phyloP scores from a whole-genome alignment of 2,888 invertebrate species.

The Erebia ligea region DNA sequence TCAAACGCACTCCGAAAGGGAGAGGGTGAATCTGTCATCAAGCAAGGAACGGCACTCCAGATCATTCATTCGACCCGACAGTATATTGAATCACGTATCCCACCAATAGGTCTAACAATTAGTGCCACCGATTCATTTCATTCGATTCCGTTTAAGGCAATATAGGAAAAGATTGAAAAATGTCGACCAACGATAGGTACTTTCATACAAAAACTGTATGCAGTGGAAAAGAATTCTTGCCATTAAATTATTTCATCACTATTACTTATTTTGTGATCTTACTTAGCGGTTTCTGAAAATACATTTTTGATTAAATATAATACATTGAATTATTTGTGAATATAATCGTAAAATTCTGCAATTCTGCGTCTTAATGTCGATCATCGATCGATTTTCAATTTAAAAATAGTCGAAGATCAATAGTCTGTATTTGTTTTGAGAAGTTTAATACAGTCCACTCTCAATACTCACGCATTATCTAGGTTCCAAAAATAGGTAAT shows the following conservation, averaged over 20 bases:
- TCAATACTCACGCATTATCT: neutral
- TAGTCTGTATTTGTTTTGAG: slow-evolving; percentile 15
- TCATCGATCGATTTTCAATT: slow-evolving; percentile 3
- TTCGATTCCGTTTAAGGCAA: slow-evolving; percentile 9
- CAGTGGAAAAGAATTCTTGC: too few relatives aligned
- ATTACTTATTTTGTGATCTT: too few relatives aligned
- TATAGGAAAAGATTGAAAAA: too few relatives aligned
- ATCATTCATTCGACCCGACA: slow-evolving; percentile 58
- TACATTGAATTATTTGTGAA: too few relatives aligned
- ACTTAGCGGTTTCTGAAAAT: too few relatives aligned
- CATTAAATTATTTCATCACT: too few relatives aligned
- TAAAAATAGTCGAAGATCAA: slow-evolving; percentile 17
- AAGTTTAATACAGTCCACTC: slow-evolving; percentile 14
- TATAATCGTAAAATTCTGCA: neutral
- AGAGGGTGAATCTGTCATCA: slow-evolving; percentile 61
- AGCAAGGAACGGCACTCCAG: slow-evolving; percentile 50
- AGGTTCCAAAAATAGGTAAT: slow-evolving; percentile 1
- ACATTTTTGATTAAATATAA: too few relatives aligned
- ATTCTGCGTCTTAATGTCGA: neutral
- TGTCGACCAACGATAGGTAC: too few relatives aligned
- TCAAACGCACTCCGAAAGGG: slow-evolving; percentile 63
- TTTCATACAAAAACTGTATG: too few relatives aligned
- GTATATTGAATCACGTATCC: slow-evolving; percentile 57
- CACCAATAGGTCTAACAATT: slow-evolving; percentile 60
- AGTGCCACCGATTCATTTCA: slow-evolving; percentile 58